These are phyloP conservation scores for Octodon degus DNA, from an alignment of 2,113 vertebrate species.

Conservation along the genomic window DNA sequence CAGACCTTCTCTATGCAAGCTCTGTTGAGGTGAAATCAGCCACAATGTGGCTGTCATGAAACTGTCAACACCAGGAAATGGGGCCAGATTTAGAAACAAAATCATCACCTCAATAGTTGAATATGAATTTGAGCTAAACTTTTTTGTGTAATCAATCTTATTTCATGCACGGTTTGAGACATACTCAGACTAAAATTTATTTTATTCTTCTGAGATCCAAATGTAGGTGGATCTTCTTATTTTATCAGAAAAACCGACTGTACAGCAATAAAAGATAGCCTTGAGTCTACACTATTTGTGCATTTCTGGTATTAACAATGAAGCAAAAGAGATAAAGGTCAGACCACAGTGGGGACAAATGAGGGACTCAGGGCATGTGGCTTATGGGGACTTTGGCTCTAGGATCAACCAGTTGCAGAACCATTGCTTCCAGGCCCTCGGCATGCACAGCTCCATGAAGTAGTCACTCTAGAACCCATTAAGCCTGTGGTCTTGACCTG, in stretches of 20 bases:
- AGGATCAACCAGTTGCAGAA: too few relatives aligned
- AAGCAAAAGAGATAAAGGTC: neutral
- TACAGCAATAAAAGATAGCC: neutral
- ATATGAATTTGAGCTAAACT: neutral
- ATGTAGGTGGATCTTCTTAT: neutral
- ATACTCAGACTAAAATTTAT: neutral
- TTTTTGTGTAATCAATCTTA: neutral
- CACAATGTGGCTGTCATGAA: neutral
- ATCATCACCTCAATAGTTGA: neutral
- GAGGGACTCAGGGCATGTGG: fast-evolving
- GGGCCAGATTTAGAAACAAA: neutral
- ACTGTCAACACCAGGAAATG: neutral
- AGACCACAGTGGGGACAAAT: fast-evolving
- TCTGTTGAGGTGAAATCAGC: neutral
- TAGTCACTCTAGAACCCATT: fast-evolving
- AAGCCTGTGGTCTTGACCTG: neutral
- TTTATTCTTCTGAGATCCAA: neutral
- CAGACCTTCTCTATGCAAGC: fast-evolving
- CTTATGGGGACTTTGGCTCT: neutral
- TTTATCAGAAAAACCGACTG: neutral
- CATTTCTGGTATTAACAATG: neutral
- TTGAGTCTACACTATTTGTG: neutral
- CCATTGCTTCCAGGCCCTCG: fast-evolving
- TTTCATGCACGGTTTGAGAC: neutral
- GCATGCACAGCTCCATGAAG: neutral